A percentile compares a stretch with the other conserved stretches of the same genome.
Conservation (phyloP, 2,797 vertebrate species). For the Sebastes hubbsi region DNA sequence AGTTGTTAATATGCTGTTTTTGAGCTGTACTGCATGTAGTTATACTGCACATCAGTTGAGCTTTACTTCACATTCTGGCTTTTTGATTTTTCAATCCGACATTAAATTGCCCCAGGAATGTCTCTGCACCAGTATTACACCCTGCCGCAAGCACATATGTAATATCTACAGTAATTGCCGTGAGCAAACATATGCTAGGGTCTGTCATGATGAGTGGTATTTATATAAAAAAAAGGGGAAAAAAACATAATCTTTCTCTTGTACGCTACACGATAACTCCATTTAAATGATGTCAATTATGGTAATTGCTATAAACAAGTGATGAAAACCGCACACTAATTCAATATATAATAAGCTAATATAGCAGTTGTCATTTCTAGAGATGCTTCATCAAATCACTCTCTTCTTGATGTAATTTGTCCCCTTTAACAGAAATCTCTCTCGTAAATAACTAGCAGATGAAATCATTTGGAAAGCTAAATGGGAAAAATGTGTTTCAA, state of each 20-base stretch:
- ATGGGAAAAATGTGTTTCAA: background rate
- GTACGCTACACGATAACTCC: background rate
- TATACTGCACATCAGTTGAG: background rate
- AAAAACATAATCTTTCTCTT: background rate
- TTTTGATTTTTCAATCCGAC: slow-evolving; percentile 6
- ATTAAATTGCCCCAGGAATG: slow-evolving; percentile 32
- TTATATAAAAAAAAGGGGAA: background rate
- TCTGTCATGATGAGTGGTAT: background rate
- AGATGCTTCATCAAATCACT: slow-evolving; percentile 5
- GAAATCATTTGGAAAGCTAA: background rate
- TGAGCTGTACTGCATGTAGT: background rate
- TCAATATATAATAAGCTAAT: slow-evolving; percentile 7
- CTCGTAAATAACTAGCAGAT: background rate
- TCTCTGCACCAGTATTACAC: slow-evolving; percentile 9
- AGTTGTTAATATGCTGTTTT: background rate
- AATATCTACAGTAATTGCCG: slow-evolving; percentile 31
- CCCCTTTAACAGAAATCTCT: slow-evolving; percentile 1
- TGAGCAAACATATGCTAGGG: slow-evolving; percentile 51
- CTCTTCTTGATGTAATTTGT: background rate
- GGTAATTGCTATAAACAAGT: background rate
- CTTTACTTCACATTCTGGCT: background rate
- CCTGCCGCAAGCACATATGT: slow-evolving; percentile 24
- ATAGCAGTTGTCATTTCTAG: background rate
- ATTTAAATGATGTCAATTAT: slow-evolving; percentile 5
- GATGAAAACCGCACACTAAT: background rate